Evolutionary conservation across 2,797 vertebrate species (phyloP).

Genomic region (Tolypeutes matacus): DNA sequence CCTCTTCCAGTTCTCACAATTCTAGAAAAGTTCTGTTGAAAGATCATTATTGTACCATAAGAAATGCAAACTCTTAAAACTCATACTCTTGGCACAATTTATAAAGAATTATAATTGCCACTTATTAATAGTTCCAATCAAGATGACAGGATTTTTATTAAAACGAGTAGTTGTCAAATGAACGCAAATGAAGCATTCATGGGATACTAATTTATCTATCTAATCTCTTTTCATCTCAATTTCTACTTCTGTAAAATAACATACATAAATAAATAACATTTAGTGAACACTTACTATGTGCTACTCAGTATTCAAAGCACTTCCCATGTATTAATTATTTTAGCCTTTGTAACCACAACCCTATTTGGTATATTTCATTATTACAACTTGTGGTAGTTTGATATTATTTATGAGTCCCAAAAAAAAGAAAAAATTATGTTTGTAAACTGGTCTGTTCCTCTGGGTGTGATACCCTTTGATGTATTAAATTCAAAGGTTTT

Average conservation of each 20-base stretch:
- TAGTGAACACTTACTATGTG: neutral
- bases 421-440: no score
- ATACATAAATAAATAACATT: neutral
- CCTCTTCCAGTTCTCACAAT: neutral
- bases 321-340: neutral
- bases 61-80: neutral
- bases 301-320: no score
- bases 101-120: neutral
- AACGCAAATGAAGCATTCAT: neutral
- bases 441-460: no score
- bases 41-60: neutral
- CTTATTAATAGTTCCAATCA: neutral
- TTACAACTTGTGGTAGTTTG: neutral
- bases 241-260: neutral
- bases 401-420: no score
- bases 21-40: neutral
- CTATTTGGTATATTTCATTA: neutral
- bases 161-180: neutral
- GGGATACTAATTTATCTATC: neutral
- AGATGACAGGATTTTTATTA: neutral
- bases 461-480: no score
- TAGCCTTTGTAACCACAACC: neutral
- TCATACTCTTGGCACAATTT: neutral
- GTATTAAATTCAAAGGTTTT: no score
- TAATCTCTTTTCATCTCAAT: neutral